Conservation (phyloP, 92 coral and sea anemone species). For the Phenganax subtilis region DNA sequence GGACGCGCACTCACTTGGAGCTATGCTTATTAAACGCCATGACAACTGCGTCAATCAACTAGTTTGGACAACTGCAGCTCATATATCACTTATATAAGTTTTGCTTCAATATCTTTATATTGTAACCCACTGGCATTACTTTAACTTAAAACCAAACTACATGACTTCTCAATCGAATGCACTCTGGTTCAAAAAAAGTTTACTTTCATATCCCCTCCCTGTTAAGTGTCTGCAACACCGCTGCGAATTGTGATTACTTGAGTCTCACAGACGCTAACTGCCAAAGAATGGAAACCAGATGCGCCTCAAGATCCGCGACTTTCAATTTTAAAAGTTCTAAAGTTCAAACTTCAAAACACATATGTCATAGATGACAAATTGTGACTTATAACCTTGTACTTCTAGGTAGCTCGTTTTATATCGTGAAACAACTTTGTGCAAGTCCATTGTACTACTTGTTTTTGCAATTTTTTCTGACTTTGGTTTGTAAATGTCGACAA, state of each 20-base stretch:
- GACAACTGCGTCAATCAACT: slow-evolving; percentile 38
- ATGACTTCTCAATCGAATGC: neutral
- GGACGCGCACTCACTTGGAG: slow-evolving; percentile 7
- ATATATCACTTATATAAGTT: slow-evolving; percentile 10
- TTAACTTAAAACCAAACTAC: too few species aligned
- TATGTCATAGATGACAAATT: too few species aligned
- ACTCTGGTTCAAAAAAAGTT: neutral
- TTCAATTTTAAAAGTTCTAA: neutral
- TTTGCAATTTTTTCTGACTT: neutral
- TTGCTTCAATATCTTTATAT: too few species aligned
- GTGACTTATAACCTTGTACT: too few species aligned
- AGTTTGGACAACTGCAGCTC: slow-evolving; percentile 20
- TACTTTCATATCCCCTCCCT: neutral
- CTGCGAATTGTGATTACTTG: slow-evolving; percentile 15
- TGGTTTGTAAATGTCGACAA: neutral
- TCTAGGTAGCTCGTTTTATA: too few species aligned
- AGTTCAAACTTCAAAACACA: neutral
- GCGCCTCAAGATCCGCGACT: neutral
- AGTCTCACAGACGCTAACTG: slow-evolving; percentile 10
- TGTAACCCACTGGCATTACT: too few species aligned
- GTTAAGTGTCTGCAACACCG: neutral
- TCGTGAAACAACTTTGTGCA: too few species aligned
- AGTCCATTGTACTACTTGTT: too few species aligned
- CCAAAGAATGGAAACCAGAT: slow-evolving; percentile 13
- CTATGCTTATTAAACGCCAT: slow-evolving; percentile 18